These are phyloP conservation scores for Silurus asotus DNA, from an alignment of 2,113 vertebrate species.

Conservation along the genomic window DNA sequence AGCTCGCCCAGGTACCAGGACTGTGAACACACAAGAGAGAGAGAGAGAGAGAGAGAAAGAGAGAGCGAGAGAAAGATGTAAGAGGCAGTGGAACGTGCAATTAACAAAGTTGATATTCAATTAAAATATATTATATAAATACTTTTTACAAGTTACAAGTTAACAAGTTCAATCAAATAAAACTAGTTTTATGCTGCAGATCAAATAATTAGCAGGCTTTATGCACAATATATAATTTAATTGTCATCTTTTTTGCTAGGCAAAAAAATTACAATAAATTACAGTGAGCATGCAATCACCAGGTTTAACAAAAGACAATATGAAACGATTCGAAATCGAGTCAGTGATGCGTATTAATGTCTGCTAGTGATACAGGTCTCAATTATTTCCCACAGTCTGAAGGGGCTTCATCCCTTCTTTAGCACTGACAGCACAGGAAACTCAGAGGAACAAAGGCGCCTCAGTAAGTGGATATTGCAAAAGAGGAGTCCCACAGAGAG, in stretches of 20 bases:
- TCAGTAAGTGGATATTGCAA: constrained; percentile 41
- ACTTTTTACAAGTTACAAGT: too few relatives aligned
- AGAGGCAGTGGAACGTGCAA: not conserved
- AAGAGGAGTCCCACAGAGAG: constrained; percentile 43
- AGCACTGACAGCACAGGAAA: constrained; percentile 42
- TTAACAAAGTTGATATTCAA: not conserved
- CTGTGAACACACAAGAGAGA: constrained; percentile 70
- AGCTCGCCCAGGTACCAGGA: constrained; percentile 99
- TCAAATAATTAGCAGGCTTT: not conserved
- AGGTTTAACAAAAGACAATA: not conserved
- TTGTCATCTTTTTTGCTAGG: not conserved
- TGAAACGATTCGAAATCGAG: not conserved
- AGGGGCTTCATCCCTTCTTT: not conserved
- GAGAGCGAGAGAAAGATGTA: constrained; percentile 4
- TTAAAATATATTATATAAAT: not conserved
- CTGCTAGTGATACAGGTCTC: constrained; percentile 26
- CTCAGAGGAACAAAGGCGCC: constrained; percentile 44
- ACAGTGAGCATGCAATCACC: not conserved
- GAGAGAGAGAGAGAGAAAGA: constrained; percentile 7
- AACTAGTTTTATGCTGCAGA: not conserved
- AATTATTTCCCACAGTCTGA: constrained; percentile 45
- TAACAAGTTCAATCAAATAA: not conserved
- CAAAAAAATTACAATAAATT: not conserved
- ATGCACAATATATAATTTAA: not conserved
- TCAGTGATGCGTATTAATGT: not conserved